These are phyloP conservation scores for Sebastes hubbsi DNA, from an alignment of 2,797 vertebrate species.

Conservation along the genomic window DNA sequence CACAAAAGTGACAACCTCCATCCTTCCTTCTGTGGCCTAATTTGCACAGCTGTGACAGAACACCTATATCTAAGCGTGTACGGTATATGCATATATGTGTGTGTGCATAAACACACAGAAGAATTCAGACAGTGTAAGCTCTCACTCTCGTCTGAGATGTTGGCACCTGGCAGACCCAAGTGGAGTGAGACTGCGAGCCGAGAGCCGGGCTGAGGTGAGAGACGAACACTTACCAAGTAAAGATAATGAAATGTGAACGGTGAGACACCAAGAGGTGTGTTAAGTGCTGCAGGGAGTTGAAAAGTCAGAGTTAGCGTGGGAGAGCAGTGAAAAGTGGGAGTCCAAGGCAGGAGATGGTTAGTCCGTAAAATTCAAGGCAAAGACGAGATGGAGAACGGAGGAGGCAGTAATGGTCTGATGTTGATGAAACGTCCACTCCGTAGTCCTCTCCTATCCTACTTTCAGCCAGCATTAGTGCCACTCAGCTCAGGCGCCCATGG, in stretches of 20 bases:
- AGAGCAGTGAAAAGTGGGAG: conserved; percentile 26
- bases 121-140: conserved; percentile 22
- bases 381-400: conserved; percentile 41
- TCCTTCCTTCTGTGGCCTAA: conserved; percentile 85
- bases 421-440: conserved; percentile 35
- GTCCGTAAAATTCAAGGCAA: conserved; percentile 8
- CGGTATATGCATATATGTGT: background rate
- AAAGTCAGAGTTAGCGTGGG: conserved; percentile 33
- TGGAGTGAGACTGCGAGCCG: conserved; percentile 3
- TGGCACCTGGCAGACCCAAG: conserved; percentile 39
- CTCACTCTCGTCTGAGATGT: conserved; percentile 32
- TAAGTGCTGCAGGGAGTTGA: conserved; percentile 65
- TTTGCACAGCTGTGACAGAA: conserved; percentile 80
- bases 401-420: conserved; percentile 40
- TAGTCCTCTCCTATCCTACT: conserved; percentile 6
- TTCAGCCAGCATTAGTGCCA: conserved; percentile 55
- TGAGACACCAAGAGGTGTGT: conserved; percentile 40
- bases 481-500: conserved; percentile 40
- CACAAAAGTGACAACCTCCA: conserved; percentile 36
- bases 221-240: conserved; percentile 1
- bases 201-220: conserved; percentile 39
- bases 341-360: conserved; percentile 10
- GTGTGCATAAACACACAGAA: background rate
- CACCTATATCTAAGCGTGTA: background rate
- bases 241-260: conserved; percentile 64